Evolutionary conservation across 2,888 invertebrate genomes (phyloP).

Genomic region (Ennomos erosarius): DNA sequence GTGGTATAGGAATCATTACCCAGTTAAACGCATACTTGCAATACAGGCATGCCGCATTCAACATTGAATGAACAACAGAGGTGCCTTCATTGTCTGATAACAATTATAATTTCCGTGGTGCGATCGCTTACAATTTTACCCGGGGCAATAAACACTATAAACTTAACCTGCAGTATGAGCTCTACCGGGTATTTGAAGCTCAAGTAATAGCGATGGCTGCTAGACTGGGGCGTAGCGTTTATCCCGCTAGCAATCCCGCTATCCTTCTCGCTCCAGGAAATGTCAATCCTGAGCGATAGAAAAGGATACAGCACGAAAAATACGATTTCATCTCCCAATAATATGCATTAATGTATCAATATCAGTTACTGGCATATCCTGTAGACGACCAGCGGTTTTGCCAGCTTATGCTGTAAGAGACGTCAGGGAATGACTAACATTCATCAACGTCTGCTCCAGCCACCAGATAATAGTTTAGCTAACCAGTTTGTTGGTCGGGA

Average conservation of each 20-base stretch:
- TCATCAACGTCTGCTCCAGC: constrained; percentile 7
- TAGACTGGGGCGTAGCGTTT: no score
- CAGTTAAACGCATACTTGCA: not conserved
- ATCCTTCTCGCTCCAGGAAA: no score
- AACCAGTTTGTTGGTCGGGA: constrained; percentile 2
- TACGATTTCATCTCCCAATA: no score
- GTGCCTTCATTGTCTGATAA: constrained; percentile 13
- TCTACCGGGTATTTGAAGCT: no score
- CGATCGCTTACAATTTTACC: constrained; percentile 5
- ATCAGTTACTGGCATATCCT: no score
- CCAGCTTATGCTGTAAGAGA: constrained; percentile 5
- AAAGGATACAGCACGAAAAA: no score
- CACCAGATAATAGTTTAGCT: constrained; percentile 12
- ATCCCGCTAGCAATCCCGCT: no score
- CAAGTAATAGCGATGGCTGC: no score
- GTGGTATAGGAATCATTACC: not conserved
- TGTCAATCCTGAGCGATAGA: no score
- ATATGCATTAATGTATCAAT: no score
- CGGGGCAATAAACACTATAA: not conserved
- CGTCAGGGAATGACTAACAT: constrained; percentile 3
- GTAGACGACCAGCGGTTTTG: not conserved
- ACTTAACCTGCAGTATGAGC: not conserved
- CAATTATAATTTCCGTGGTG: constrained; percentile 22
- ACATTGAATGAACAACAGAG: not conserved
- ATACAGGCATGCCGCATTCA: not conserved